These are phyloP conservation scores for Perizoma affinitatum DNA, from an alignment of 2,888 invertebrate genomes.

Conservation along the genomic window DNA sequence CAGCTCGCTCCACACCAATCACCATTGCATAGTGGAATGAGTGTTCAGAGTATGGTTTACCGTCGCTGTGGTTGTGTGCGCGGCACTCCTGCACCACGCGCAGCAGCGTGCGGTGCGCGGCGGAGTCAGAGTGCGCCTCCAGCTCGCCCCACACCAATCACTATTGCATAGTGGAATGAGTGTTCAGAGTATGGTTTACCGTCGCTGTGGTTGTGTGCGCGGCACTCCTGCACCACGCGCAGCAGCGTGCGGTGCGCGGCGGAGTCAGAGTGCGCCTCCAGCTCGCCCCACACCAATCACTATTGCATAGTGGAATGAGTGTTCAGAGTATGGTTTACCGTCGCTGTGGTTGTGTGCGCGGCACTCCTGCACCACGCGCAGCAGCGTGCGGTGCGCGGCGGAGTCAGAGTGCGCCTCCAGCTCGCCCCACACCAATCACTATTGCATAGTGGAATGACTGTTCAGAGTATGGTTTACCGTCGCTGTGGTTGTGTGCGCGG, in stretches of 20 bases:
- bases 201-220: conserved; percentile 67
- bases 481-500: conserved; percentile 69
- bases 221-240: conserved; percentile 91
- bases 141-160: no score
- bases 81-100: conserved; percentile 92
- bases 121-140: conserved; percentile 87
- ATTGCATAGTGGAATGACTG: no score
- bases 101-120: conserved; percentile 90
- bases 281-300: no score
- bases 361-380: conserved; percentile 92
- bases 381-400: conserved; percentile 89
- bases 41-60: conserved; percentile 30
- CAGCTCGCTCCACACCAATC: no score
- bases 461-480: conserved; percentile 42
- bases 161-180: no score
- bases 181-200: conserved; percentile 40
- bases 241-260: conserved; percentile 91
- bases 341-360: conserved; percentile 68
- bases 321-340: conserved; percentile 40
- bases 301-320: no score
- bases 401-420: conserved; percentile 87
- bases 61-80: conserved; percentile 63
- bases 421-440: no score
- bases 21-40: no score
- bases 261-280: conserved; percentile 87